Percentiles rank a stretch among this genome's conserved stretches.
Conservation (phyloP, 2,113 vertebrate species). For the Alectura lathami region DNA sequence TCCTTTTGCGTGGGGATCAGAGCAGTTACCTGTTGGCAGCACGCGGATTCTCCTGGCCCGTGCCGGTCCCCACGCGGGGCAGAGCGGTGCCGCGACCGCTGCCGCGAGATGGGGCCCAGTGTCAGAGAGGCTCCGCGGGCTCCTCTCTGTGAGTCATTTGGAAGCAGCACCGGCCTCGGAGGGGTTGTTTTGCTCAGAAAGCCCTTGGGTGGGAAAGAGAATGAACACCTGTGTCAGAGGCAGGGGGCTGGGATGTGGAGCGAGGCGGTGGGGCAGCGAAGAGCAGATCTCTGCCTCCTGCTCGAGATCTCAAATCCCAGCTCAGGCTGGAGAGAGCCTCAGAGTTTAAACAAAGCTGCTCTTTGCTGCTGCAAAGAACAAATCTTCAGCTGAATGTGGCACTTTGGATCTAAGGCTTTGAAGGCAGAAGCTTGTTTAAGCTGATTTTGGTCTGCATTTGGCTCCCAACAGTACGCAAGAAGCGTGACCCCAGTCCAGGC, state of each 20-base stretch:
- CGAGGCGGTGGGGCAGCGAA: neutral
- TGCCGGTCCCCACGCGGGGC: neutral
- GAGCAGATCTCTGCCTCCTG: neutral
- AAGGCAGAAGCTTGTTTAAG: neutral
- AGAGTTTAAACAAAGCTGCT: neutral
- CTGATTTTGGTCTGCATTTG: neutral
- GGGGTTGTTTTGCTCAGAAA: neutral
- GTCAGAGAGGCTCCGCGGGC: neutral
- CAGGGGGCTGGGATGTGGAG: neutral
- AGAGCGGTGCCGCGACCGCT: neutral
- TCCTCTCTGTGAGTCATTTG: neutral
- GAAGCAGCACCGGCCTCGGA: neutral
- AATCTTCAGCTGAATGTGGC: neutral
- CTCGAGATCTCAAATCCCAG: neutral
- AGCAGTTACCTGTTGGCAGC: rapidly evolving
- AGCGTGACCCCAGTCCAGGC: neutral
- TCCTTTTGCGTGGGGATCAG: rapidly evolving
- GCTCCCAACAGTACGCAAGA: neutral
- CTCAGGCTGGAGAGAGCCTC: neutral
- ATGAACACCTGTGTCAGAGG: rapidly evolving
- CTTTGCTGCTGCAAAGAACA: neutral
- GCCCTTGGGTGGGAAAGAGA: neutral
- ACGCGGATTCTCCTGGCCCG: neutral
- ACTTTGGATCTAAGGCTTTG: neutral
- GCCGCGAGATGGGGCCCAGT: neutral